These are phyloP conservation scores for Ridgeia piscesae DNA, from an alignment of 1,140 invertebrate species.

Conservation along the genomic window DNA sequence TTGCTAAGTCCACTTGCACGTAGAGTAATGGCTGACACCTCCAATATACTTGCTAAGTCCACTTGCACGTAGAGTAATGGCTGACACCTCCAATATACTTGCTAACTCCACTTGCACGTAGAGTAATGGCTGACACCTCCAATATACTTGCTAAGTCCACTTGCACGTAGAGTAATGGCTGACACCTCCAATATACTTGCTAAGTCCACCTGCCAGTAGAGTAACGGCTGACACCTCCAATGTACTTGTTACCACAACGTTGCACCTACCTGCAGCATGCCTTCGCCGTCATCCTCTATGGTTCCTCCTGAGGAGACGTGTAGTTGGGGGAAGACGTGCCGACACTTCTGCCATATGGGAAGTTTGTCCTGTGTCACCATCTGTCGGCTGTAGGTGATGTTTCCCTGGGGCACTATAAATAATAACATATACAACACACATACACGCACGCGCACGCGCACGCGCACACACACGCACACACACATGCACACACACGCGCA, in stretches of 20 bases:
- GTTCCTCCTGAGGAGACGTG: constrained; percentile 75
- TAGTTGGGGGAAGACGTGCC: constrained; percentile 64
- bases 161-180: background rate
- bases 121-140: no score
- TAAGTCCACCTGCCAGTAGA: no score
- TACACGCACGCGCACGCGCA: background rate
- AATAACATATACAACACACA: background rate
- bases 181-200: no score
- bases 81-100: no score
- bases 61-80: no score
- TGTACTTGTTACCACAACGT: background rate
- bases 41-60: no score
- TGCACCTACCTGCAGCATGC: constrained; percentile 72
- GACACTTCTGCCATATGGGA: constrained; percentile 70
- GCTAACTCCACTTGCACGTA: no score
- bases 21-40: background rate
- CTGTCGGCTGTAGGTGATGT: constrained; percentile 67
- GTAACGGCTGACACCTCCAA: no score
- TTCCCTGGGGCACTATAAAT: constrained; percentile 1
- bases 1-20: background rate
- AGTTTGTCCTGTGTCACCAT: constrained; percentile 61
- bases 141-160: no score
- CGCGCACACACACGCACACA: no score
- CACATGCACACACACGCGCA: no score
- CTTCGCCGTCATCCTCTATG: constrained; percentile 80